Conservation (phyloP, 1,140 invertebrate genomes). For the Bombus sylvicola region DNA sequence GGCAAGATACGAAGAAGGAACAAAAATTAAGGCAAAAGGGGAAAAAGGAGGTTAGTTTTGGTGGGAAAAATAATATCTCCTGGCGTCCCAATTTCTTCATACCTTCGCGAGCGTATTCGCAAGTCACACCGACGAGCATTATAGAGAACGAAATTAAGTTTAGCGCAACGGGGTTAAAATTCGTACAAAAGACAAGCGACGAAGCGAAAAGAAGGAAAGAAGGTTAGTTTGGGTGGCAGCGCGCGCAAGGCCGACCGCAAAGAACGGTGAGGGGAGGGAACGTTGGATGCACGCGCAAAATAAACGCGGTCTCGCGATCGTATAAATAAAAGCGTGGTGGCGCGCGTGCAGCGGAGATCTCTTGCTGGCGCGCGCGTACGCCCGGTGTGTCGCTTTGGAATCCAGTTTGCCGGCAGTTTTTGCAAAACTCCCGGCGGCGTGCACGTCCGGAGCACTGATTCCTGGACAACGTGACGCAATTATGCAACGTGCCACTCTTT, state of each 20-base stretch:
- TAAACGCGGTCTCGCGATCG: constrained; percentile 2
- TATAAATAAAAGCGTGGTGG: constrained; percentile 9
- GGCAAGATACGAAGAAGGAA: too few species aligned
- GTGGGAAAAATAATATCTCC: too few species aligned
- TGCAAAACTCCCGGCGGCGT: constrained; percentile 29
- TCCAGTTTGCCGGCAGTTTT: constrained; percentile 64
- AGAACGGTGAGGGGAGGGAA: neutral
- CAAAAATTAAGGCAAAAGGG: too few species aligned
- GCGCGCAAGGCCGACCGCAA: constrained; percentile 9
- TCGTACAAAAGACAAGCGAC: neutral
- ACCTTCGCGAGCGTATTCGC: neutral
- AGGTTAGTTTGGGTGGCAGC: neutral
- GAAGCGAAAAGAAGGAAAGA: neutral
- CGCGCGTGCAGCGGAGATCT: neutral
- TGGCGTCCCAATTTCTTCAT: neutral
- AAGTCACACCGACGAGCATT: neutral
- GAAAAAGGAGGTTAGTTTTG: too few species aligned
- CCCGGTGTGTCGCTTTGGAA: constrained; percentile 30
- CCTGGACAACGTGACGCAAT: constrained; percentile 68
- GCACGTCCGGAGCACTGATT: constrained; percentile 54
- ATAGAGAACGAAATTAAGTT: neutral
- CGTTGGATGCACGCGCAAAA: constrained; percentile 23
- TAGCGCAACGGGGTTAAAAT: neutral
- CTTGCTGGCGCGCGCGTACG: neutral
- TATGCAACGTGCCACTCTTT: constrained; percentile 57